phyloP scores from a whole-genome alignment of 2,797 vertebrate species.

The Esox masquinongy region DNA sequence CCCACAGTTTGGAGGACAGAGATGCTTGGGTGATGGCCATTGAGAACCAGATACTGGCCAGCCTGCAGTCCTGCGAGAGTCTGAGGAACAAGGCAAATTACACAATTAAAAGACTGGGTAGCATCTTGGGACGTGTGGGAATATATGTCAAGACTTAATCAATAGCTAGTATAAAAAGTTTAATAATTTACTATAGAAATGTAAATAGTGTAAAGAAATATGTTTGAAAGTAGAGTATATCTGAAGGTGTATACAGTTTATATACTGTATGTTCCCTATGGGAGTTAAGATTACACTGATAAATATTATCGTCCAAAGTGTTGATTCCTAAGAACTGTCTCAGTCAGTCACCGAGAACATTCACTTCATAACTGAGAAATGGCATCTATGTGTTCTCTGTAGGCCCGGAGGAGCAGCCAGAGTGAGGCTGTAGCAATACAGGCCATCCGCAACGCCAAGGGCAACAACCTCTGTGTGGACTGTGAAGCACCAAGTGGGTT shows the following conservation, averaged over 20 bases:
- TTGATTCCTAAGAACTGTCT: background rate
- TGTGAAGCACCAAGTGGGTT: slow-evolving; percentile 88
- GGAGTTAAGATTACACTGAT: background rate
- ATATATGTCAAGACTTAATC: too few relatives aligned
- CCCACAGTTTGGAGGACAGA: slow-evolving; percentile 88
- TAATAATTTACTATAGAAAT: too few relatives aligned
- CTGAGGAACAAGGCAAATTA: slow-evolving; percentile 87
- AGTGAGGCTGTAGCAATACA: slow-evolving; percentile 95
- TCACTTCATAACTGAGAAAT: background rate
- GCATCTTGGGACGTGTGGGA: background rate
- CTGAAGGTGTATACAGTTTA: too few relatives aligned
- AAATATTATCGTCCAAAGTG: background rate
- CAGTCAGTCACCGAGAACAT: background rate
- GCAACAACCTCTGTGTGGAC: slow-evolving; percentile 92
- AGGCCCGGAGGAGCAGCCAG: slow-evolving; percentile 92
- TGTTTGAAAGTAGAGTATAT: too few relatives aligned
- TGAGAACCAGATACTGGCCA: slow-evolving; percentile 95
- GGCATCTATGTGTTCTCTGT: slow-evolving; percentile 26
- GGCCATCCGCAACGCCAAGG: slow-evolving; percentile 91
- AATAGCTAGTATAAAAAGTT: too few relatives aligned
- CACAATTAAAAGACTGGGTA: background rate
- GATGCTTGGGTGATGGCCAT: slow-evolving; percentile 95
- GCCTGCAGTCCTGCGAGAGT: slow-evolving; percentile 94
- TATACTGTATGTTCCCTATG: too few relatives aligned
- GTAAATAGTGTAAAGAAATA: too few relatives aligned